Base-by-base conservation (phyloP, 64 coral and sea anemone species). In the Montipora sp. region DNA sequence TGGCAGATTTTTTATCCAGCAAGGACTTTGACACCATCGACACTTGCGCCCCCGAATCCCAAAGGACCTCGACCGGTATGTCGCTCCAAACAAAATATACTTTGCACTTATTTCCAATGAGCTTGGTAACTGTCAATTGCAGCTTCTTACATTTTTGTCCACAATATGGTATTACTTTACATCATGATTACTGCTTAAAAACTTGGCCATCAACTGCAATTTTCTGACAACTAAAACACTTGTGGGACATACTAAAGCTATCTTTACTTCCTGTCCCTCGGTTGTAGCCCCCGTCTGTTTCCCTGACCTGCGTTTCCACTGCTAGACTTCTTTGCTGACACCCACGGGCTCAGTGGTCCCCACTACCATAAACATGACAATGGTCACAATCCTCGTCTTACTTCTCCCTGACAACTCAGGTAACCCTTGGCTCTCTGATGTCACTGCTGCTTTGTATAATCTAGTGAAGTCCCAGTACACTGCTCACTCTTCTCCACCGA, bases 131-230 rank as follows among this genome's bases (percentile, higher is more conserved):
- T 48, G 59, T 60, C 47, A 69, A 49, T 20, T 93, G 92, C 60
- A 80, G 74, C 53, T 79, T 88, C 83, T 92, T 74, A 77, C 92
- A 93, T 18, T 88, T n/a, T 72, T 80, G 75, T 23, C 76, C 87
- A 70, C 77, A 93, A 88, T 93, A 93, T 48, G 48, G 60, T 21
- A 87, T 66, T 63, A 23, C 16, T n/a, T 92, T 70, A 58, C 90
- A 92, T 43, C 70, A 20, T 9, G 27, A 50, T 53, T 78, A 90
- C 11, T 84, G 48, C 55, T 46, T 68, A 48, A 90, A 80, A 71
- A 18, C 7, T 63, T 75, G 59, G 36, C 5, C 43, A 67, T 78
- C 7, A 67, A 20, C 82, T 49, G 46, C 51, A 75, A 74, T 84
- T 73, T 69, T 88, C 21, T 57, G 48, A 93, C 86, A 87, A 75